A percentile compares a stretch with the other conserved stretches of the same genome.
phyloP scores from a whole-genome alignment of 1,140 invertebrate genomes.

The Halictus rubicundus region DNA sequence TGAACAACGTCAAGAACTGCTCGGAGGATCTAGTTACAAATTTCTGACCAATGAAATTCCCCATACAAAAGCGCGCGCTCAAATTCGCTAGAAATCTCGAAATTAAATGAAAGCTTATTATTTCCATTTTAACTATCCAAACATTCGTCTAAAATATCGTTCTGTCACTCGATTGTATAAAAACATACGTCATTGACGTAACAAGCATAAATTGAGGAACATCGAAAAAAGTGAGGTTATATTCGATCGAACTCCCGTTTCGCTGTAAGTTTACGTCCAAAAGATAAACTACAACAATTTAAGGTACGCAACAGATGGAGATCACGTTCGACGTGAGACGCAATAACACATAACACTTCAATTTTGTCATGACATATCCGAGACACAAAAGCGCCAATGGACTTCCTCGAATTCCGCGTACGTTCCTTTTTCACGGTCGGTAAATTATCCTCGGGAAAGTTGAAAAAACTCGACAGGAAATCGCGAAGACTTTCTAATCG shows the following conservation, averaged over 20 bases:
- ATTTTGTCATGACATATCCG: neutral
- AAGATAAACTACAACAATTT: neutral
- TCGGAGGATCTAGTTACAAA: neutral
- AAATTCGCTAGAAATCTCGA: neutral
- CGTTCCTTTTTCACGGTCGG: constrained; percentile 34
- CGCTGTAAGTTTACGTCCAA: neutral
- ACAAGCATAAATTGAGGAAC: constrained; percentile 9
- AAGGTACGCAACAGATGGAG: neutral
- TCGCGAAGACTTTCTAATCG: no score
- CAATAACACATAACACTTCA: neutral
- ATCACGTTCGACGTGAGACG: neutral
- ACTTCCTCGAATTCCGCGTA: constrained; percentile 31
- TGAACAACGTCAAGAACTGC: no score
- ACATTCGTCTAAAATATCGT: neutral
- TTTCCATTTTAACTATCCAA: neutral
- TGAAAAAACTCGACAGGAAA: no score
- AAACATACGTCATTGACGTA: neutral
- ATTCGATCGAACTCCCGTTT: neutral
- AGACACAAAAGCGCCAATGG: constrained; percentile 36
- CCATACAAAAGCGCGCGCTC: neutral
- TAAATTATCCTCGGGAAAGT: constrained; percentile 36
- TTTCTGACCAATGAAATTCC: neutral
- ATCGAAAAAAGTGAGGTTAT: constrained; percentile 21
- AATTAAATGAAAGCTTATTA: neutral
- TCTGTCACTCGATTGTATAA: neutral